Evolutionary conservation across 2,888 invertebrate species (phyloP).

Genomic region (Acanthosepion lycidas): DNA sequence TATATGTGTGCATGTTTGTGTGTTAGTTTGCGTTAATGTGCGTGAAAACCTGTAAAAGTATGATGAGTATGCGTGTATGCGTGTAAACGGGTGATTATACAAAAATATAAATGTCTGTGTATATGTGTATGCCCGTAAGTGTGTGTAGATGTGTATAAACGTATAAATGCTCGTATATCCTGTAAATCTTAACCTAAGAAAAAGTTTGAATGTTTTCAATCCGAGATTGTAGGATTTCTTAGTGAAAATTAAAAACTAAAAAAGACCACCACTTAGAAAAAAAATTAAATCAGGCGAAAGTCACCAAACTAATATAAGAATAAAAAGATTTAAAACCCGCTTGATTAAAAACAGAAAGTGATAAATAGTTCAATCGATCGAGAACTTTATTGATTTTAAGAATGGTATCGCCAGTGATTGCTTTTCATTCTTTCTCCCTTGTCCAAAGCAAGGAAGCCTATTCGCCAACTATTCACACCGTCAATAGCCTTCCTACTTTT

Average conservation of each 20-base stretch:
- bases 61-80: too few species aligned
- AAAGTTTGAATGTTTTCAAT: neutral
- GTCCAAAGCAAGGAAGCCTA: neutral
- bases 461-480: too few species aligned
- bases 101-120: too few species aligned
- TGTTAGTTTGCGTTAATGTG: too few species aligned
- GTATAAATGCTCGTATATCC: neutral
- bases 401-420: neutral
- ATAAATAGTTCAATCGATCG: neutral
- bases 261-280: neutral
- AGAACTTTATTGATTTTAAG: neutral
- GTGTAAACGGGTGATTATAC: too few species aligned
- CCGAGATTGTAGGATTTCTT: neutral
- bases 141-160: neutral
- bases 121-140: neutral
- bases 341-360: neutral
- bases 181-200: neutral
- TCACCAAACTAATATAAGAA: neutral
- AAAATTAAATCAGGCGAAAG: neutral
- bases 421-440: neutral
- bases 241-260: neutral
- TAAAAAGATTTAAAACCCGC: neutral
- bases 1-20: too few species aligned
- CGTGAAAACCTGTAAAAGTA: too few species aligned
- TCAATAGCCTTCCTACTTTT: too few species aligned